Evolutionary conservation across 2,888 invertebrate species (phyloP), one percentile per base, ranked within the genome.

Genomic region (Caenorhabditis sulstoni): DNA sequence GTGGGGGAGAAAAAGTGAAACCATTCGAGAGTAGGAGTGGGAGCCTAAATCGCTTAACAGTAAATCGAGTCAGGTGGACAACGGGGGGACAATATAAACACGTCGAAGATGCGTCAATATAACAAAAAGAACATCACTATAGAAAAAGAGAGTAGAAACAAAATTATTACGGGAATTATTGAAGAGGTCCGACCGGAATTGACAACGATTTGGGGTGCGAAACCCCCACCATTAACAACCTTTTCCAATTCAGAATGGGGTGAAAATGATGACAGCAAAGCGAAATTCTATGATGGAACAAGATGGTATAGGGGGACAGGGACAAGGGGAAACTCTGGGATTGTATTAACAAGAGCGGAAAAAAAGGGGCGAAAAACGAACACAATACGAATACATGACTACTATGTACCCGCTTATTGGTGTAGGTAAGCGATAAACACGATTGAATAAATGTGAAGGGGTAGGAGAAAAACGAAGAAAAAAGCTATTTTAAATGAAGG

Each of bases 31-130:
- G 47, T 8, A 22, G 45, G 37, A 39, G 44, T 23, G n/a, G 59
- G 23, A 57, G 49, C 41, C 41, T 41, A 8, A 14, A 62, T 71
- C 71, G 71, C 71, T 71, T 62, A 55, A 70, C 61, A 61, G 61
- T 59, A 47, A 49, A 57, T 57, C 70, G 70, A 70, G 44, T 45
- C 55, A 62, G 62, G 12, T 1, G 62, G 64, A 39, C 71, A 41
- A 55, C 47, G 55, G 68, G 58, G 55, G 50, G 47, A 58, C 64
- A 66, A 77, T 77, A 76, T 57, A 70, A 70, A 70, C 77, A 77
- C 68, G 68, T 75, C 23, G 59, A 67, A 75, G 66, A 75, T 66
- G 65, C 71, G 77, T 78, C 77, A 78, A 78, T 78, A 71, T 78
- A 78, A 78, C 76, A 77, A 77, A 61, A 68, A 47, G 45, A 71